Conservation (phyloP, 1,140 invertebrate genomes). For the Hestina assimilis region DNA sequence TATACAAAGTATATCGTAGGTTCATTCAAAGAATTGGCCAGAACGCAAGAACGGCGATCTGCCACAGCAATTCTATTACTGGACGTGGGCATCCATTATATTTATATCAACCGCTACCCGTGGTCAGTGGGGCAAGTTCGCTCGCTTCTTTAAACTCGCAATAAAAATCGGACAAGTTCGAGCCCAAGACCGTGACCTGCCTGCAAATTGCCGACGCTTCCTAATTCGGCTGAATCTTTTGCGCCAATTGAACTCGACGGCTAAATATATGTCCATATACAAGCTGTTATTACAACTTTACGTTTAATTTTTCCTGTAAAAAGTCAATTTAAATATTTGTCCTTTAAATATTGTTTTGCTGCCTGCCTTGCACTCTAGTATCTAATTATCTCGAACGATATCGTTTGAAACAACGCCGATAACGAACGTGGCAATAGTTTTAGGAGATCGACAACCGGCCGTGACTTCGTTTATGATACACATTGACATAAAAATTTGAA, state of each 20-base stretch:
- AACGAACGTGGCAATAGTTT: constrained; percentile 64
- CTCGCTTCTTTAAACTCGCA: constrained; percentile 67
- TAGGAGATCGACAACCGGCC: constrained; percentile 74
- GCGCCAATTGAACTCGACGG: constrained; percentile 19
- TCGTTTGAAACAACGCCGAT: constrained; percentile 42
- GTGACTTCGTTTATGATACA: constrained; percentile 66
- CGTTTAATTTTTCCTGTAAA: constrained; percentile 3
- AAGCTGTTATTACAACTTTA: not conserved
- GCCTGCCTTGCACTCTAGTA: constrained; percentile 35
- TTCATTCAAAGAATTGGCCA: constrained; percentile 3
- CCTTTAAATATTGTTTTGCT: constrained; percentile 37
- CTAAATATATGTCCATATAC: not conserved
- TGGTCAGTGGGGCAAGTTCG: constrained; percentile 74
- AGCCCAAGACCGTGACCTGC: constrained; percentile 61
- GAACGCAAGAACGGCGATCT: constrained; percentile 32
- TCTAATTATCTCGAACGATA: constrained; percentile 40
- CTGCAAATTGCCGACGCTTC: constrained; percentile 43
- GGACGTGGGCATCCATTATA: constrained; percentile 59
- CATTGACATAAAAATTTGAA: constrained; percentile 64
- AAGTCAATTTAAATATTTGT: constrained; percentile 10
- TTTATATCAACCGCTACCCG: constrained; percentile 58
- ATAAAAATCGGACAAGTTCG: constrained; percentile 74
- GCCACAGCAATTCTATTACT: constrained; percentile 49
- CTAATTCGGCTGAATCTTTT: constrained; percentile 43
- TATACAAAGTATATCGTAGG: too few species aligned